These are phyloP conservation scores for Datnioides undecimradiatus DNA, from an alignment of 2,113 vertebrate genomes.

Conservation along the genomic window DNA sequence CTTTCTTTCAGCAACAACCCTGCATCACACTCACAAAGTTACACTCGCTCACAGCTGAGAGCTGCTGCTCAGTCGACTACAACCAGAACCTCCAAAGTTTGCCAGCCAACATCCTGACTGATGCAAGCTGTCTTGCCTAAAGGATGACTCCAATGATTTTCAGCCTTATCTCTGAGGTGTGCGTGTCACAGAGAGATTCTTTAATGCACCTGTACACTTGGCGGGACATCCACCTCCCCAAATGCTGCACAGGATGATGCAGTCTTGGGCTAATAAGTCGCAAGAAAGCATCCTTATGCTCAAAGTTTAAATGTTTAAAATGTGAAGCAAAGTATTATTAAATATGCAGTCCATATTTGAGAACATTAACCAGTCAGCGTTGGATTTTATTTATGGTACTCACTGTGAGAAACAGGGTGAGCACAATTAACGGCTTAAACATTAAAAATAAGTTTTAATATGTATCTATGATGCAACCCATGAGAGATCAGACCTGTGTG, in stretches of 20 bases:
- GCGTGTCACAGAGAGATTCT: conserved; percentile 56
- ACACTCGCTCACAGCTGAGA: conserved; percentile 33
- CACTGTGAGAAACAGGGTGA: too few relatives aligned
- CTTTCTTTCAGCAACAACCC: conserved; percentile 39
- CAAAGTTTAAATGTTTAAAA: conserved; percentile 13
- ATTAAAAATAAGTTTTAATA: too few relatives aligned
- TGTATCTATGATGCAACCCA: too few relatives aligned
- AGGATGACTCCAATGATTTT: conserved; percentile 63
- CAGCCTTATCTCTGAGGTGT: conserved; percentile 63
- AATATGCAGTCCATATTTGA: background rate
- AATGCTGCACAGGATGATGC: conserved; percentile 33
- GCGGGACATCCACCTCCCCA: conserved; percentile 33
- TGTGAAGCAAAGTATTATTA: background rate
- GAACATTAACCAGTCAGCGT: background rate
- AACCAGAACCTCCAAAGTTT: conserved; percentile 45
- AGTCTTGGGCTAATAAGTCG: conserved; percentile 1
- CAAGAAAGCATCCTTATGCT: conserved; percentile 9
- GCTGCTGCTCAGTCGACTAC: conserved; percentile 49
- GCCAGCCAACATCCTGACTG: conserved; percentile 51
- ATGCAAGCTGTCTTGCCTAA: conserved; percentile 58
- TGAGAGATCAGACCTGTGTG: background rate
- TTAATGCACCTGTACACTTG: conserved; percentile 56
- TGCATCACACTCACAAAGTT: conserved; percentile 49
- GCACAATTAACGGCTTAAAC: too few relatives aligned
- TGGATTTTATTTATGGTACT: too few relatives aligned